Percentiles rank a stretch among this genome's conserved stretches.
phyloP scores from a whole-genome alignment of 2,113 vertebrate genomes.

The Vicugna pacos region DNA sequence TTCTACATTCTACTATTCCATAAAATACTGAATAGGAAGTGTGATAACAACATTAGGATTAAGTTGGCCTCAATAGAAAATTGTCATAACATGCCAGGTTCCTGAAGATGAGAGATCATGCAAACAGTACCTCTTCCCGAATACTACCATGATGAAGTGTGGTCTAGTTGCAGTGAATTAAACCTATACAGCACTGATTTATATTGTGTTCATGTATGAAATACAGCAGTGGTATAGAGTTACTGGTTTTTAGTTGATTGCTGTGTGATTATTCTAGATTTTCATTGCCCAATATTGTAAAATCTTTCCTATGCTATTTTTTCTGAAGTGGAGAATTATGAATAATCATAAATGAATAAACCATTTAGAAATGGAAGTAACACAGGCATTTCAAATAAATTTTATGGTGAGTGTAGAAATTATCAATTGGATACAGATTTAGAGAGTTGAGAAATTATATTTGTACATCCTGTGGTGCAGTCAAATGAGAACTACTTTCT shows the following conservation, averaged over 20 bases:
- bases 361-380: constrained; percentile 48
- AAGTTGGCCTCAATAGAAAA: not conserved
- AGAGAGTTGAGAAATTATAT: constrained; percentile 57
- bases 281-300: not conserved
- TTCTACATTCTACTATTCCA: not conserved
- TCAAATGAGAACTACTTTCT: constrained; percentile 63
- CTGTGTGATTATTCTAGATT: not conserved
- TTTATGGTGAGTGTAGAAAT: constrained; percentile 53
- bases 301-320: not conserved
- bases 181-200: not conserved
- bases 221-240: not conserved
- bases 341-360: constrained; percentile 52
- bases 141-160: not conserved
- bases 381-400: constrained; percentile 43
- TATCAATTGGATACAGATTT: constrained; percentile 55
- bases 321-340: constrained; percentile 25
- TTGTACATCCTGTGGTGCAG: not conserved
- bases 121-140: not conserved
- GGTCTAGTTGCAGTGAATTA: not conserved
- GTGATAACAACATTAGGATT: not conserved
- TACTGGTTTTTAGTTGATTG: not conserved
- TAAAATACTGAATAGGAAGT: not conserved
- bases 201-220: not conserved
- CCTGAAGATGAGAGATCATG: not conserved
- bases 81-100: not conserved